These are phyloP conservation scores for Lycaon pictus DNA, from an alignment of 2,113 vertebrate genomes.

Conservation along the genomic window DNA sequence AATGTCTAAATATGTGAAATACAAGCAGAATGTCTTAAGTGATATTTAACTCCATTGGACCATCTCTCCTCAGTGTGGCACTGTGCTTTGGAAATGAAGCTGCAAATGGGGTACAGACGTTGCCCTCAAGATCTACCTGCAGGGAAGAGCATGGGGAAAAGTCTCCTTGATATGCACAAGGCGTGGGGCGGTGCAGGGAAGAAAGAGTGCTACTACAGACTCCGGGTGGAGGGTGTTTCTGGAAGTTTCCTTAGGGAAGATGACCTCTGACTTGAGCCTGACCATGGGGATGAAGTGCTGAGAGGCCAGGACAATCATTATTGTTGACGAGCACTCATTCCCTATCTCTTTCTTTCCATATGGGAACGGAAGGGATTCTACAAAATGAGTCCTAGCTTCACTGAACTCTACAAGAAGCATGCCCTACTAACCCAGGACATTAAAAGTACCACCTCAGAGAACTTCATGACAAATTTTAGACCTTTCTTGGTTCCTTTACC, in stretches of 20 bases:
- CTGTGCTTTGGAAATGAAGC: not conserved
- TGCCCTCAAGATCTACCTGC: not conserved
- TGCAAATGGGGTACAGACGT: not conserved
- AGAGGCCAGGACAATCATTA: not conserved
- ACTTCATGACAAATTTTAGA: not conserved
- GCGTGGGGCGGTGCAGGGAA: not conserved
- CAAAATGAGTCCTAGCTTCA: not conserved
- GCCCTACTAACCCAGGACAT: not conserved
- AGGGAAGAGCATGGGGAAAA: not conserved
- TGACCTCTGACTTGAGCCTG: not conserved
- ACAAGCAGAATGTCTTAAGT: constrained; percentile 27
- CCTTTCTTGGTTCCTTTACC: not conserved
- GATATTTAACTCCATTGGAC: not conserved
- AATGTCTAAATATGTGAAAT: not conserved
- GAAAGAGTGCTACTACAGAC: not conserved
- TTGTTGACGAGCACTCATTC: not conserved
- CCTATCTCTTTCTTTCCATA: not conserved
- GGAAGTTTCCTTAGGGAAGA: not conserved
- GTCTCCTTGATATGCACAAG: too few species aligned
- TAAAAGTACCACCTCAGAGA: not conserved
- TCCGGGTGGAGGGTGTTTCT: not conserved
- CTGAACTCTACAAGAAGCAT: not conserved
- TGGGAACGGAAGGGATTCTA: constrained; percentile 25
- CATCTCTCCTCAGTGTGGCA: not conserved
- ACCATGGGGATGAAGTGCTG: not conserved